Evolutionary conservation across 2,888 invertebrate genomes (phyloP), one percentile per base, ranked within the genome.

Genomic region (Drosophila colorata): DNA sequence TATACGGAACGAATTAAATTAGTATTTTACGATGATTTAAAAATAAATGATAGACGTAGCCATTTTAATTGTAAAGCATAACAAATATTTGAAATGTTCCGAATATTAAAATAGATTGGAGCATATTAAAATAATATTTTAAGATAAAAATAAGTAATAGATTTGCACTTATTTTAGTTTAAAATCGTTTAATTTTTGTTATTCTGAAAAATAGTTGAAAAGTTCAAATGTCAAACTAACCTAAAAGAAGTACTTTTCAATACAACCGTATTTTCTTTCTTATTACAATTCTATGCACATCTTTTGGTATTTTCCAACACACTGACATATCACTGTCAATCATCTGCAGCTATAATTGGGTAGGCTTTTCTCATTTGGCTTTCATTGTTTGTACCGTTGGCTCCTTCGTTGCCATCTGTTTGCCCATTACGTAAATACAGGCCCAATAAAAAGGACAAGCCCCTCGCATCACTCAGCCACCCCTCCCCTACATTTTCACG

Each of bases 351-450:
- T 56, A 49, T 49, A 38, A 38, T 66, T 56, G 56, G 14, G 11
- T 37, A 8, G 49, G 13, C 1, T 25, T 49, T 49, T 49, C 35
- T 57, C 49, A 51, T 67, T 51, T 46, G 49, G 11, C 44, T 57
- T 49, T 25, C 18, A 65, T 35, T 38, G 48, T 31, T 52, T 64
- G 40, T 16, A 37, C 47, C n/a, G 40, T 20, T 33, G 47, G 23
- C 31, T 49, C 44, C 44, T 44, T 60, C 40, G 23, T 23, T 40
- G 51, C 44, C 64, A 59, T 38, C 40, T 59, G 58, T 44, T 41
- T 35, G 43, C 53, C 66, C 72, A 80, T 76, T 80, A 76, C 56
- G 67, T 44, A 80, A 77, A 77, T 67, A 49, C 43, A 33, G 25
- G 25, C 9, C 47, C 47, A 68, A 68, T 71, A 64, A 66, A 60